phyloP scores from a whole-genome alignment of 2,113 vertebrate species.

The human (Homo sapiens) region GRCh38 chr22:35019001-35019500 shows the following conservation, averaged over 20 bases:
- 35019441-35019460: not conserved
- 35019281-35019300: not conserved
- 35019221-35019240: not conserved
- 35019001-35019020: not conserved
- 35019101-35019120: not conserved
- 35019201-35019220: not conserved
- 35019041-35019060: too few relatives aligned
- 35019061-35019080: not conserved
- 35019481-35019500: not conserved
- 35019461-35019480: too few relatives aligned
- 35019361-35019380: not conserved
- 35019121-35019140: accelerated
- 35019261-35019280: not conserved
- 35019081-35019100: not conserved
- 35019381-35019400: not conserved
- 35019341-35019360: not conserved
- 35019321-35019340: too few relatives aligned
- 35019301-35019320: too few relatives aligned
- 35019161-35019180: not conserved
- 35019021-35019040: not conserved
- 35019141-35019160: too few relatives aligned
- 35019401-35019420: not conserved
- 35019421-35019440: not conserved
- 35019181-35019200: too few relatives aligned
- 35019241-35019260: not conserved